Percentiles rank a stretch among this genome's conserved stretches.
Conservation (phyloP, 2,888 invertebrate genomes). For the Drosophila pullipes region DNA sequence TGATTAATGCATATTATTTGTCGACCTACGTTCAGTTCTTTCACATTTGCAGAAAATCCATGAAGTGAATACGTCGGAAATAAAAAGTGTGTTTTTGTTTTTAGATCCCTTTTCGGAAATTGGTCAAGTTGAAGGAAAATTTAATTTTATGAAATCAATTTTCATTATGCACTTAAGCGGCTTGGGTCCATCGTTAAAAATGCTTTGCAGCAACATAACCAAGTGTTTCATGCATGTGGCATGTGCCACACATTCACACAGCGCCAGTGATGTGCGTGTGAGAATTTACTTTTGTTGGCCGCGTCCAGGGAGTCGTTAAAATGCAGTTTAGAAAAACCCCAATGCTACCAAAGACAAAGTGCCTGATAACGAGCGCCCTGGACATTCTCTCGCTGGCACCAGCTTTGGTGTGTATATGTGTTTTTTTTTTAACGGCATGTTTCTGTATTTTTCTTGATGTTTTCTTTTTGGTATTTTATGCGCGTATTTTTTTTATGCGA, state of each 20-base stretch:
- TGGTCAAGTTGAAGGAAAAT: constrained; percentile 44
- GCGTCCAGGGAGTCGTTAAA: constrained; percentile 76
- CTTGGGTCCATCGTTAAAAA: constrained; percentile 54
- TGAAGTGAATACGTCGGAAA: constrained; percentile 12
- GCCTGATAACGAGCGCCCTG: constrained; percentile 64
- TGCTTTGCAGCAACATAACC: constrained; percentile 18
- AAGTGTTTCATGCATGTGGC: constrained; percentile 22
- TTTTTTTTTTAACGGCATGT: constrained; percentile 10
- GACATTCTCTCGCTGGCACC: constrained; percentile 34
- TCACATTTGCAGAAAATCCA: constrained; percentile 14
- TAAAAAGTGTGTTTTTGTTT: constrained; percentile 5
- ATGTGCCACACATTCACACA: constrained; percentile 12
- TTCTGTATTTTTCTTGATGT: constrained; percentile 10
- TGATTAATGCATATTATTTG: constrained; percentile 48
- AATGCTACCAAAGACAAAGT: constrained; percentile 63
- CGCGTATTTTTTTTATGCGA: constrained; percentile 58
- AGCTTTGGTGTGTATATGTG: constrained; percentile 5
- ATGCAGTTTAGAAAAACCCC: constrained; percentile 68
- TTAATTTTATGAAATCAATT: constrained; percentile 68
- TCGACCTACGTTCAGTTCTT: constrained; percentile 7
- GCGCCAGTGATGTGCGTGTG: constrained; percentile 7
- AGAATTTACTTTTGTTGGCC: constrained; percentile 38
- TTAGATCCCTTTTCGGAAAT: constrained; percentile 30
- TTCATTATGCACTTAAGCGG: constrained; percentile 62
- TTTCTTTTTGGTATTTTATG: constrained; percentile 21